Conservation (phyloP, 53 echinoderm and acorn worm genomes). For the Actinopyga echinites region DNA sequence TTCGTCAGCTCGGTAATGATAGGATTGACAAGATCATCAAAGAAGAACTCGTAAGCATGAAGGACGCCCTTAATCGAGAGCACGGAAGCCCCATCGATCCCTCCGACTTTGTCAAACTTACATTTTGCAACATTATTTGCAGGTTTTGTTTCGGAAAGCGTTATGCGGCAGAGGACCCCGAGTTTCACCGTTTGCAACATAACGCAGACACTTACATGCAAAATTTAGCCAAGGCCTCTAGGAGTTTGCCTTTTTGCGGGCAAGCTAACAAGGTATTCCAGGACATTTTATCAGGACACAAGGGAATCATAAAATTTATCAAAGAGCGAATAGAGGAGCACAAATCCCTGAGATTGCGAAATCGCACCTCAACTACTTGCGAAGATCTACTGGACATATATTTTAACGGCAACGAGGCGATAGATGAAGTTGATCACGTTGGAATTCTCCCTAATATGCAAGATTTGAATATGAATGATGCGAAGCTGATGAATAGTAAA, state of each 20-base stretch:
- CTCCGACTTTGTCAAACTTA: constrained; percentile 58
- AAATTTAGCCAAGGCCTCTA: constrained; percentile 71
- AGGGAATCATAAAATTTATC: constrained; percentile 67
- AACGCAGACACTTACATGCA: constrained; percentile 75
- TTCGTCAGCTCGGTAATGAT: constrained; percentile 43
- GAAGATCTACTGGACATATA: constrained; percentile 33
- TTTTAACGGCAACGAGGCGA: not conserved
- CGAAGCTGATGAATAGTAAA: not conserved
- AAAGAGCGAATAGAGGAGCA: constrained; percentile 66
- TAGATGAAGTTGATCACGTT: constrained; percentile 12
- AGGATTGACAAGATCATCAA: constrained; percentile 13
- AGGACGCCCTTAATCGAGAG: constrained; percentile 36
- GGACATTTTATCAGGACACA: constrained; percentile 39
- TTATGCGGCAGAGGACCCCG: constrained; percentile 57
- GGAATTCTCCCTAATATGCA: not conserved
- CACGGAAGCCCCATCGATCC: constrained; percentile 62
- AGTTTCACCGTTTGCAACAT: constrained; percentile 64
- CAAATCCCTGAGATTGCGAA: constrained; percentile 23
- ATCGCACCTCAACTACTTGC: not conserved
- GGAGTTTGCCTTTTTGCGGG: constrained; percentile 76
- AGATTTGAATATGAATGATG: not conserved
- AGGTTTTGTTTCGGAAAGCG: constrained; percentile 79
- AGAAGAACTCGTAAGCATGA: constrained; percentile 22
- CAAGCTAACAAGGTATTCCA: constrained; percentile 34
- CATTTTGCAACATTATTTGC: constrained; percentile 82